Base-by-base conservation (phyloP, 2,888 invertebrate species). In the Lasioglossum morio region DNA sequence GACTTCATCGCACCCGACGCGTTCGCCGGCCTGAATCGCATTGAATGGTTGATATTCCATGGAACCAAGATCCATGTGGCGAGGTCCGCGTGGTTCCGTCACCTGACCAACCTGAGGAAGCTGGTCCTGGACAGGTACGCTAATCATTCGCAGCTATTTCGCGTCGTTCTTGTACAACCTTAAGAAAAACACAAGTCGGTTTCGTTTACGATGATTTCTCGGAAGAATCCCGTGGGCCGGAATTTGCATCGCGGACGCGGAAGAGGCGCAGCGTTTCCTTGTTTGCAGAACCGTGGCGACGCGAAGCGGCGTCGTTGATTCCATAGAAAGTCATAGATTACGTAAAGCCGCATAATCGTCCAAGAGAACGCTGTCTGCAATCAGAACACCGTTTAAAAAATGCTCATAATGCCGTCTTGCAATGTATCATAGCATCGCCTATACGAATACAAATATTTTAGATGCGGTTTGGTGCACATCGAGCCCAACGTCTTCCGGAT, bases 31-130 rank as follows among this genome's bases (percentile, higher is more conserved):
- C 66, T 93, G 72, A 23, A 87, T 19, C 77, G 87, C 7, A 81
- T 94, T 3, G 92, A 93, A n/a, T 92, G 92, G 92, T 75, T 94
- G 53, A 88, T 91, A 4, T 87, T 94, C 72, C 92, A 91, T 27
- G 92, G 92, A 10, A 93, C 93, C 23, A 91, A 80, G 37, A 79
- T 93, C 7, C 81, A 89, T 19, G 87, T 88, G 12, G 92, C 88
- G 5, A 89, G 87, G 16, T 69, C 90, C 2, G 73, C 88, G 1
- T 90, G 92, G 86, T 92, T 94, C 63, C 87, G 83, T 8, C 85
- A 90, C 27, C 66, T 93, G 43, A 72, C 72, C 1, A 92, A 90
- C 77, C 83, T 94, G 7, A 88, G 85, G 3, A 82, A 86, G 72
- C 81, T 94, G 23, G 86, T 91, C 2, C 40, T 94, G 14, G 91